Evolutionary conservation across 2,113 vertebrate genomes (phyloP), one percentile per base, ranked within the genome.

Genomic region (Nannobrachium achirus): DNA sequence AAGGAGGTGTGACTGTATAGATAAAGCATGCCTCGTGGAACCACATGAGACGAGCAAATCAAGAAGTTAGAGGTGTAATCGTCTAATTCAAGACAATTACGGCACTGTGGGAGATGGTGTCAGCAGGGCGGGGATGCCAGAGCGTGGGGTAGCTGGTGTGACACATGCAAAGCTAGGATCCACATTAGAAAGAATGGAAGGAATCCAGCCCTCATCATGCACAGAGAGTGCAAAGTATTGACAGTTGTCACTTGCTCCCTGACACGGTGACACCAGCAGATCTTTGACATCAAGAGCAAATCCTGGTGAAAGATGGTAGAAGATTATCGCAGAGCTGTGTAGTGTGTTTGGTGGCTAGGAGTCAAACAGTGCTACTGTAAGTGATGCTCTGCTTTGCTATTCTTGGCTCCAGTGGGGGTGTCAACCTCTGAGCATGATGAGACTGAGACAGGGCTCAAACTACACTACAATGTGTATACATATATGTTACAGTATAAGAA

Each of bases 261-360:
- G 53, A 51, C 82, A 82, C 44, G 72, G n/a, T 75, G 73, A 52
- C 44, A 19, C 4, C 50, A 33, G 53, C 60, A 46, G 61, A 59
- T 86, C 75, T 81, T 62, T 61, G 42, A 72, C 65, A 73, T 73
- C 16, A 63, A 50, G 44, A 63, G 80, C 25, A 64, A 75, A 80
- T 71, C 76, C 74, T 77, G 46, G 38, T 82, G 84, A 86, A 82
- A n/a, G n/a, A 88, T 75, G 41, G 73, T 68, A 90, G 80, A 79
- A 56, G 80, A 83, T 75, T 56, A 71, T 5, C 6, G 40, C 25
- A 56, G 52, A 76, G 68, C 73, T 48, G 66, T 78, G 81, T 50
- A 61, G 66, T 63, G 69, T 77, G 63, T 79, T 84, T 72, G 20
- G 58, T 63, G 69, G 58, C 66, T 38, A 20, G 2, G 53, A 69